Percentiles rank a stretch among this genome's conserved stretches.
Evolutionary conservation across 30 jellyfish, hydroid and myxozoan species (phyloP).

Genomic region (Aurelia coerulea): DNA sequence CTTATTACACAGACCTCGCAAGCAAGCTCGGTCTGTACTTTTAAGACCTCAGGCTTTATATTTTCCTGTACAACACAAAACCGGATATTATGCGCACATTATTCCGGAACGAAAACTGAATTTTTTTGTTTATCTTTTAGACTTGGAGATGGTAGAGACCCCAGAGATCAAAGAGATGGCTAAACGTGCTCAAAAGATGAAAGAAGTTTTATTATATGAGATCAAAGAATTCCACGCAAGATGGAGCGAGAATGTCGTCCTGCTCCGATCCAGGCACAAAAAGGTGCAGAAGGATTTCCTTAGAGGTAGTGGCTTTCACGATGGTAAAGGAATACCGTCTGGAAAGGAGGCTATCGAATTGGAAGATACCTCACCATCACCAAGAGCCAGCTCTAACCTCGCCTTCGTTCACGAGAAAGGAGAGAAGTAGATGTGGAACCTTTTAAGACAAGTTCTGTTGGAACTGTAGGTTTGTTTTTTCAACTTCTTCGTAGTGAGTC

Average conservation of each 20-base stretch:
- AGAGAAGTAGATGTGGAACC: too few species aligned
- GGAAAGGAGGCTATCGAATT: constrained; percentile 73
- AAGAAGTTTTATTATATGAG: constrained; percentile 82
- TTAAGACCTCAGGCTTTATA: too few species aligned
- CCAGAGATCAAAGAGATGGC: constrained; percentile 92
- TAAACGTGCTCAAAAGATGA: constrained; percentile 80
- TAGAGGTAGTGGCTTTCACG: constrained; percentile 36
- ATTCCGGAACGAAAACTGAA: too few species aligned
- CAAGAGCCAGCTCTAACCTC: constrained; percentile 50
- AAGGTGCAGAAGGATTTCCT: constrained; percentile 76
- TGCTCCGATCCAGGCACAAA: constrained; percentile 75
- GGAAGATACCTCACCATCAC: constrained; percentile 60
- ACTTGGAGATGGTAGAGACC: constrained; percentile 95
- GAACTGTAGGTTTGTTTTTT: too few species aligned
- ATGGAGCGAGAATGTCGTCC: constrained; percentile 80
- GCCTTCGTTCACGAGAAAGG: constrained; percentile 45
- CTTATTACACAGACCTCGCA: too few species aligned
- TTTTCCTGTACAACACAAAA: too few species aligned
- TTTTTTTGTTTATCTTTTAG: constrained; percentile 42
- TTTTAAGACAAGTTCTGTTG: too few species aligned
- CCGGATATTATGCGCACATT: too few species aligned
- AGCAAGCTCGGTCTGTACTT: too few species aligned
- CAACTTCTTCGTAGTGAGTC: too few species aligned
- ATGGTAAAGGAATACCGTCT: constrained; percentile 1
- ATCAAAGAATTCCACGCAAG: constrained; percentile 89